Conservation (phyloP, 2,888 invertebrate species). For the Axea sp. region DNA sequence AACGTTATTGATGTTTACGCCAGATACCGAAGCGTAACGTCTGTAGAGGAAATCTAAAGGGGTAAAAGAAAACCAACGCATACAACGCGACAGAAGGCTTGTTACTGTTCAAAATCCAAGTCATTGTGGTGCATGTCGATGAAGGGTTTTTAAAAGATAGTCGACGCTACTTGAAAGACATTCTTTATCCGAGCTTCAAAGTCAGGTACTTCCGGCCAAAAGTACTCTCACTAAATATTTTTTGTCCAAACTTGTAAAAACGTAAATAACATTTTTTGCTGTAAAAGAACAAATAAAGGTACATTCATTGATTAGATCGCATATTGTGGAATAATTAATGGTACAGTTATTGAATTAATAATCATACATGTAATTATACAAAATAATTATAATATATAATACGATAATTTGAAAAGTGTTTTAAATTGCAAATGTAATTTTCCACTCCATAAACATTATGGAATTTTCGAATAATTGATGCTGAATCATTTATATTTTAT, state of each 20-base stretch:
- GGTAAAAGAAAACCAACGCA: conserved; percentile 39
- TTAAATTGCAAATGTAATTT: too few relatives aligned
- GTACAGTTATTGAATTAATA: too few relatives aligned
- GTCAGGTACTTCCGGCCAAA: conserved; percentile 13
- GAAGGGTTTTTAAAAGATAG: conserved; percentile 50
- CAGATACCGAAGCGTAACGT: neutral
- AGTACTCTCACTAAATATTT: conserved; percentile 37
- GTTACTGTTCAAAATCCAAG: conserved; percentile 48
- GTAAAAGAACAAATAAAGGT: neutral
- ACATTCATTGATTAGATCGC: too few relatives aligned
- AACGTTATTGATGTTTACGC: too few relatives aligned
- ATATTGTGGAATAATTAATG: too few relatives aligned
- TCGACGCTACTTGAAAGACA: conserved; percentile 34
- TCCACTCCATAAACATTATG: neutral
- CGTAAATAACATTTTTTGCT: conserved; percentile 17
- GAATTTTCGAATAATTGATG: conserved; percentile 18
- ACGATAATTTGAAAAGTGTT: too few relatives aligned
- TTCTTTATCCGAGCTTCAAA: conserved; percentile 9
- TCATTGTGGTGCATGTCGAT: conserved; percentile 39
- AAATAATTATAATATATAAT: too few relatives aligned
- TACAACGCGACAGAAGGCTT: conserved; percentile 40
- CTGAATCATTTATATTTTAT: conserved; percentile 17
- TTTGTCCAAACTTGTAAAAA: conserved; percentile 2
- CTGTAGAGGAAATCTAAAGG: conserved; percentile 41
- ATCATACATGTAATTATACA: too few relatives aligned